phyloP scores from a whole-genome alignment of 2,113 vertebrate genomes.

The Cinclus cinclus region DNA sequence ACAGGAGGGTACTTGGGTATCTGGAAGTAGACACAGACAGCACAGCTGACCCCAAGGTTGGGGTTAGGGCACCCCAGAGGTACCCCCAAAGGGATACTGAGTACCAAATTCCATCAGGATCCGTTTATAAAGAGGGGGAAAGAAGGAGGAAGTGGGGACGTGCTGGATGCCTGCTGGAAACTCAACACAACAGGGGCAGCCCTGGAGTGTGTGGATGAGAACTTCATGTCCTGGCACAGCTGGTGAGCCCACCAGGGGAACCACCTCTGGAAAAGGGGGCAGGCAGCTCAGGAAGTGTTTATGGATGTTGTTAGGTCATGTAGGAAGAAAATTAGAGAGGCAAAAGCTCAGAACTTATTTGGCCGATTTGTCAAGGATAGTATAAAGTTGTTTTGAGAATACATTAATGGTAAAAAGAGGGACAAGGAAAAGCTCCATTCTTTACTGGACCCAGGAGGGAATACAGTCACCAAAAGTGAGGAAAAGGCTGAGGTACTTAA shows the following conservation, averaged over 20 bases:
- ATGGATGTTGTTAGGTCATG: neutral
- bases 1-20: neutral
- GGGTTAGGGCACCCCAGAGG: neutral
- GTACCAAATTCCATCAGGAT: neutral
- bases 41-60: neutral
- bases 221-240: neutral
- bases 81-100: neutral
- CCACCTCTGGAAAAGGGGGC: neutral
- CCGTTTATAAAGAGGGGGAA: neutral
- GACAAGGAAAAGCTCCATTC: neutral
- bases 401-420: neutral
- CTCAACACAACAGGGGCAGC: neutral
- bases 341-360: neutral
- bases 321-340: neutral
- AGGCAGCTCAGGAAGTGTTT: neutral
- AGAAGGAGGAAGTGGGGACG: neutral
- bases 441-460: neutral
- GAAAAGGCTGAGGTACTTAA: too few species aligned
- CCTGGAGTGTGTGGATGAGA: neutral
- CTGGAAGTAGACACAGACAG: neutral
- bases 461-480: neutral
- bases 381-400: neutral
- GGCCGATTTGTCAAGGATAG: neutral
- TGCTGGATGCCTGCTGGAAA: neutral
- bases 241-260: neutral